Base-by-base conservation (phyloP, 2,113 vertebrate species). In the Chascanopsetta lugubris region DNA sequence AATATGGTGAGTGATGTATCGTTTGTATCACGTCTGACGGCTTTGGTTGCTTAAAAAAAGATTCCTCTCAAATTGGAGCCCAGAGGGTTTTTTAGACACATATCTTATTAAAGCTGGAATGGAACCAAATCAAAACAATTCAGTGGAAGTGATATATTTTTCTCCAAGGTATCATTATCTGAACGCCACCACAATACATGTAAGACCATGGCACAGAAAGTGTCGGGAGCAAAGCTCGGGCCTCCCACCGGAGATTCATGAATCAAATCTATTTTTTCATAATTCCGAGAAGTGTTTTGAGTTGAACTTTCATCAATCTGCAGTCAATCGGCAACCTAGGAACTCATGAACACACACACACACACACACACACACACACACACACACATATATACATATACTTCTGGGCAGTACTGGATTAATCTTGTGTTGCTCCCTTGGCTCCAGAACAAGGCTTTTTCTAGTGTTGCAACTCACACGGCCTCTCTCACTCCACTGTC, bases 91-190 rank as follows among this genome's bases (percentile, higher is more conserved):
- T 77, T 65, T 48, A 38, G 29, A 21, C 51, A 26, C 25, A 49
- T 42, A 26, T 53, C 48, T 55, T 21, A 58, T 58, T 75, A 58
- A 63, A 75, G 36, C 27, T 20, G 21, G 34, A 68, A 21, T 42
- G 21, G 26, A 50, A 26, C 36, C 11, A 58, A 71, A 46, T 61
- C 49, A 6, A 61, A 56, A 21, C 26, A 50, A 34, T 34, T 70
- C 25, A 59, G 26, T 42, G 4, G 34, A 57, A 20, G 6, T 61
- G 56, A 69, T 57, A 5, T 54, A 54, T 51, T 54, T 26, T 63
- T 53, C 58, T 61, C 62, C 2, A 1, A 51, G 51, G 69, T 53
- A 21, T 34, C 17, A 22, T 72, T 72, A 58, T 62, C 48, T 61
- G 29, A 54, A 61, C 38, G n/a, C n/a, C 38, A 7, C 38, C 38